Evolutionary conservation across 2,113 vertebrate species (phyloP), one percentile per base, ranked within the genome.

Genomic region (Elaphurus davidianus): DNA sequence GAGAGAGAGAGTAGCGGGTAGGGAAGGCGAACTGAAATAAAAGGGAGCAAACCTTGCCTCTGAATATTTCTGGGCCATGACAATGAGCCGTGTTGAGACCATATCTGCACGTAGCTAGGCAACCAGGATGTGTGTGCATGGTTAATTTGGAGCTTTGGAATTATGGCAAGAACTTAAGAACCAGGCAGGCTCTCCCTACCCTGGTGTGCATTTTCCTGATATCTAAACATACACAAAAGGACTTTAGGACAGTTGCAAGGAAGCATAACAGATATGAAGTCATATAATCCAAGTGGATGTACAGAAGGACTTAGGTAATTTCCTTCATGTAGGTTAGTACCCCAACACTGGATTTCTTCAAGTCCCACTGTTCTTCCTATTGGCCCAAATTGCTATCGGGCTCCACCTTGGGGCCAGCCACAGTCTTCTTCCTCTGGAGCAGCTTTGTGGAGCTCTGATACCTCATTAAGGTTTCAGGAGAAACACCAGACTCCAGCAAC

Each of bases 181-280:
- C 13, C 19, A 92, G 78, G 78, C 36, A 91, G 40, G 19, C 3
- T 17, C 10, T 95, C 82, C 17, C 11, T 81, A 10, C 47, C 50
- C 43, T 87, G 52, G 27, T 60, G 74, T 79, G 92, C 12, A n/a
- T 91, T 96, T 64, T 64, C 4, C 19, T 95, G 33, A 30, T 96
- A 47, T 96, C 14, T 82, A 94, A 98, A 94, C 11, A 91, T 78
- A 91, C 11, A 27, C 78, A 21, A 91, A 82, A 89, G 67, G 81
- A 95, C 62, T 94, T 96, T 16, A 88, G 52, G 59, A 88, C 36
- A 82, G 87, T 64, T 92, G 8, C 30, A 85, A 91, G 74, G 87
- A 92, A 76, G 4, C 6, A 71, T 23, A 91, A 74, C 52, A 90
- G 23, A 87, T 95, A 27, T 83, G 78, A 95, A 93, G 28, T 59